A percentile compares a stretch with the other conserved stretches of the same genome.
phyloP scores from a whole-genome alignment of 2,113 vertebrate genomes.

The Ptilorrhoa leucosticta region DNA sequence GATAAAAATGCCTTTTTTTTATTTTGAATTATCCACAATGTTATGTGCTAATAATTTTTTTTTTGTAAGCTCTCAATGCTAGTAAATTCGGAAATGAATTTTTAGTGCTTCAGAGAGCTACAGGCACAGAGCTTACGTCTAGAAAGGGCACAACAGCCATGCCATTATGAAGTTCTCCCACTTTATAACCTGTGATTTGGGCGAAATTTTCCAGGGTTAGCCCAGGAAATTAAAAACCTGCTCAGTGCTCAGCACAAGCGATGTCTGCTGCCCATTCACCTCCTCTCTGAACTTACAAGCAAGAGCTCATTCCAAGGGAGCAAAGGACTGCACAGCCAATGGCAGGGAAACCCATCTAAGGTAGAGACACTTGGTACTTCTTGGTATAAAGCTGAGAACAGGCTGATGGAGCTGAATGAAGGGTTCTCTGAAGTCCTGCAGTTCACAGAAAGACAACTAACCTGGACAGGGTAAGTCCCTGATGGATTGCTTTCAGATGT shows the following conservation, averaged over 20 bases:
- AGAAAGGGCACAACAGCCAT: not conserved
- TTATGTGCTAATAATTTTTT: not conserved
- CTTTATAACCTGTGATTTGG: not conserved
- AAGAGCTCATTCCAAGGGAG: not conserved
- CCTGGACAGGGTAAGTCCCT: not conserved
- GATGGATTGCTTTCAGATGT: not conserved
- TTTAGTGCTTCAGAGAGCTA: not conserved
- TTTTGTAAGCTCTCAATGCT: not conserved
- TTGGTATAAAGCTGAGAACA: not conserved
- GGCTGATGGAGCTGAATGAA: not conserved
- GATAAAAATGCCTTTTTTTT: not conserved
- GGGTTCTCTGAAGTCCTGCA: not conserved
- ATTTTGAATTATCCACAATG: not conserved
- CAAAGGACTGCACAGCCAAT: not conserved
- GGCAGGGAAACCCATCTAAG: not conserved
- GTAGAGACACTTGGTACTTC: not conserved
- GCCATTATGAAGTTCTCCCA: not conserved
- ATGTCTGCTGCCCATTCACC: fast-evolving
- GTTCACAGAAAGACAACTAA: not conserved
- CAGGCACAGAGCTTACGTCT: not conserved
- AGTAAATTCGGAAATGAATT: not conserved
- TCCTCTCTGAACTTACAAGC: not conserved
- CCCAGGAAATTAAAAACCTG: not conserved
- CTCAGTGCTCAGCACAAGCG: not conserved
- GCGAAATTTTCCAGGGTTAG: not conserved